Percentiles rank a stretch among this genome's conserved stretches.
phyloP scores from a whole-genome alignment of 2,797 vertebrate species.

The Aeoliscus strigatus region DNA sequence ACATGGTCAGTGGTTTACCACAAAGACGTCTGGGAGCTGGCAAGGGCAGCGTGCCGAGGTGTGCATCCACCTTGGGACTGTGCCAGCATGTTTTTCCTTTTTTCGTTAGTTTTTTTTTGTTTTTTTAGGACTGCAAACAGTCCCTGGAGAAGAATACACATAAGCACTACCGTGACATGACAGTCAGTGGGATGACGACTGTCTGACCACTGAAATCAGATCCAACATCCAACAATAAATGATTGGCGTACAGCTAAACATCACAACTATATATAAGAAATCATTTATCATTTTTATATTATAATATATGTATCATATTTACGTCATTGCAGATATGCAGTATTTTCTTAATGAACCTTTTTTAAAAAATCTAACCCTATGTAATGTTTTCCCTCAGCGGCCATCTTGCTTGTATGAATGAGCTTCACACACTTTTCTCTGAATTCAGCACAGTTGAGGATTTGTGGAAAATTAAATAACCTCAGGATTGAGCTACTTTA shows the following conservation, averaged over 20 bases:
- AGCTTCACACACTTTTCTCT: conserved; percentile 42
- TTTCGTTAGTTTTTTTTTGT: too few species aligned
- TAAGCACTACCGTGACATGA: conserved; percentile 72
- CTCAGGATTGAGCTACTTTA: conserved; percentile 74
- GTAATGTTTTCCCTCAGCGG: conserved; percentile 32
- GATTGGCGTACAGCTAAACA: conserved; percentile 3
- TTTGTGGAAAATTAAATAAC: conserved; percentile 78
- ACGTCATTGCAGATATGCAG: too few species aligned
- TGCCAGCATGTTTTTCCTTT: conserved; percentile 76
- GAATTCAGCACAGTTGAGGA: conserved; percentile 65
- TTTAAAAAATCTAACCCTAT: conserved; percentile 33
- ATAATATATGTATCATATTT: too few species aligned
- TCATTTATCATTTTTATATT: too few species aligned
- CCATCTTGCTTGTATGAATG: conserved; percentile 33
- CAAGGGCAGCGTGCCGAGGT: conserved; percentile 61
- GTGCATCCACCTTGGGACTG: conserved; percentile 67
- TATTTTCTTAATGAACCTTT: conserved; percentile 14
- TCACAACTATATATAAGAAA: too few species aligned
- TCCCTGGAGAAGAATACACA: conserved; percentile 68
- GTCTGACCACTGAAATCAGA: conserved; percentile 37
- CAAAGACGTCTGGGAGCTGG: conserved; percentile 71
- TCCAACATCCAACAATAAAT: too few species aligned
- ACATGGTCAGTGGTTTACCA: conserved; percentile 79
- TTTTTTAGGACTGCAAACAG: conserved; percentile 65
- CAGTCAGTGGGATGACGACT: conserved; percentile 71